Evolutionary conservation across 2,888 invertebrate species (phyloP).

Genomic region (Habrosyne pyritoides): DNA sequence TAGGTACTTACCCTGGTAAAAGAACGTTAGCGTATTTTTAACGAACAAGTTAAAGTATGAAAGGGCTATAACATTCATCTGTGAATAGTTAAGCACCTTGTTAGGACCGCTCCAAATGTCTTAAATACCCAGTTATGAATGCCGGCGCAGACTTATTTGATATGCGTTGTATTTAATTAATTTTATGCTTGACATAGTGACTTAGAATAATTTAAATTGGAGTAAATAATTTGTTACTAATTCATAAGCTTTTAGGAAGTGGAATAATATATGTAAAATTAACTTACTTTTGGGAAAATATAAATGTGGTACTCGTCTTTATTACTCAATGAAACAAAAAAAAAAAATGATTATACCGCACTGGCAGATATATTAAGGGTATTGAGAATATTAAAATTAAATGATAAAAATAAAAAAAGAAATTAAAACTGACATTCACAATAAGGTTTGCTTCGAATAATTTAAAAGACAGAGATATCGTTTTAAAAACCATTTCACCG

Average conservation of each 20-base stretch:
- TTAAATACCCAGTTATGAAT: slow-evolving; percentile 64
- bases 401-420: too few species aligned
- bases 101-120: slow-evolving; percentile 69
- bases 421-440: too few species aligned
- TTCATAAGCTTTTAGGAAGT: background rate
- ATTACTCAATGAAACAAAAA: too few species aligned
- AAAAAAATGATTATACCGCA: too few species aligned
- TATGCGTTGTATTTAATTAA: slow-evolving; percentile 54
- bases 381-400: too few species aligned
- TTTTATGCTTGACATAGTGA: slow-evolving; percentile 43
- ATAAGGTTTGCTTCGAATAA: too few species aligned
- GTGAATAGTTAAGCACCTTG: slow-evolving; percentile 69
- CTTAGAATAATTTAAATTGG: slow-evolving; percentile 23
- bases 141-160: slow-evolving; percentile 38
- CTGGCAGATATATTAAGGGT: too few species aligned
- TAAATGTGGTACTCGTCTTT: too few species aligned
- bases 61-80: slow-evolving; percentile 62
- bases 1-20: slow-evolving; percentile 34
- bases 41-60: slow-evolving; percentile 66
- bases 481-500: slow-evolving; percentile 21
- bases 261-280: background rate
- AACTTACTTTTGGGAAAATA: too few species aligned
- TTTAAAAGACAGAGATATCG: slow-evolving; percentile 17
- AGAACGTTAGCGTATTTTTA: slow-evolving; percentile 63
- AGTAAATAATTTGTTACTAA: background rate